A percentile compares a stretch with the other conserved stretches of the same genome.
phyloP scores from a whole-genome alignment of 2,113 vertebrate species.

The Bos javanicus region DNA sequence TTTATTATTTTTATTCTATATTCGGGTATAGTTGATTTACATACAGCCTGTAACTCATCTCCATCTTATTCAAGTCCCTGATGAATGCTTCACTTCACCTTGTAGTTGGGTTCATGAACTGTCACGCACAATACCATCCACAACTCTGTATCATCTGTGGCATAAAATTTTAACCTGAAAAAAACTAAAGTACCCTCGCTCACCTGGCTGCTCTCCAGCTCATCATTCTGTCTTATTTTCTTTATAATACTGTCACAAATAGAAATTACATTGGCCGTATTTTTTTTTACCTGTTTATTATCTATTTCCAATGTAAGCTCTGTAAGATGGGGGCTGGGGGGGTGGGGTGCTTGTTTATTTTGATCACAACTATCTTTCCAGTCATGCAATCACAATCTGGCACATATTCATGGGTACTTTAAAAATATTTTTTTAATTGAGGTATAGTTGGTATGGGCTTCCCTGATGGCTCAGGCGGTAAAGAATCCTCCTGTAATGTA shows the following conservation, averaged over 20 bases:
- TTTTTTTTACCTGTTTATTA: not conserved
- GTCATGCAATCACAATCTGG: not conserved
- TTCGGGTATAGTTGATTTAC: not conserved
- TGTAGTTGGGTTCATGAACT: not conserved
- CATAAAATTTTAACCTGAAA: not conserved
- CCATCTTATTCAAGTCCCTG: not conserved
- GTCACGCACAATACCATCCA: not conserved
- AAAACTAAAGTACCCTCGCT: not conserved
- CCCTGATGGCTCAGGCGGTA: not conserved
- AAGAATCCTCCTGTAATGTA: not conserved
- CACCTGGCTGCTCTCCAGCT: not conserved
- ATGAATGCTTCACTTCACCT: not conserved
- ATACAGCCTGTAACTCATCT: not conserved
- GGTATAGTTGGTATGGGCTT: not conserved
- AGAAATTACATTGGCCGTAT: not conserved
- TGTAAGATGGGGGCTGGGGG: not conserved
- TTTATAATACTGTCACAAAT: not conserved
- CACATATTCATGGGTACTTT: not conserved
- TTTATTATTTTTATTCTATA: not conserved
- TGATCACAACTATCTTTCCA: not conserved
- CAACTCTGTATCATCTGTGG: rapidly evolving
- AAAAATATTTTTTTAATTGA: not conserved
- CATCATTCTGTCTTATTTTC: not conserved
- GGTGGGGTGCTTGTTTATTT: not conserved
- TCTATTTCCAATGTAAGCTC: not conserved